Conservation (phyloP, 2,113 vertebrate species). For the Mesoclemmys tuberculata region DNA sequence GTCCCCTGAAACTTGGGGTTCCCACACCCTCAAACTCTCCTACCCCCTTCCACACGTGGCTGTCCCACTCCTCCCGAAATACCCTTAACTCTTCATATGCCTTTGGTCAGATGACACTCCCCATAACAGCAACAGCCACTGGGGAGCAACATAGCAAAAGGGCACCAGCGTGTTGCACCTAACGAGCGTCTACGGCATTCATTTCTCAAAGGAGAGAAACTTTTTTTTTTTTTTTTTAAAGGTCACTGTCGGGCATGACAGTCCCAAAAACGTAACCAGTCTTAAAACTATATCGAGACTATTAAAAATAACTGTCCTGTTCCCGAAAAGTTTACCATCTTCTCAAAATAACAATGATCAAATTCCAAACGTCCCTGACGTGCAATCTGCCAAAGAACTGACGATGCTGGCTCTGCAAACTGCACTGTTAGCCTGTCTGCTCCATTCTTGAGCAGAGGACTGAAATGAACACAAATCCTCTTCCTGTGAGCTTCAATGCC, state of each 20-base stretch:
- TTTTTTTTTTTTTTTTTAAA: not conserved
- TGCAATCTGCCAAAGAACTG: slow-evolving; percentile 3
- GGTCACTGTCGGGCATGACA: slow-evolving; percentile 37
- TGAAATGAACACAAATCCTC: not conserved
- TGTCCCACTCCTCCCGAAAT: too few relatives aligned
- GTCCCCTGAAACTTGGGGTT: too few relatives aligned
- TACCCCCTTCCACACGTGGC: too few relatives aligned
- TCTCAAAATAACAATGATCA: slow-evolving; percentile 61
- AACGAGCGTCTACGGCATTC: not conserved
- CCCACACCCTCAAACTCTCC: too few relatives aligned
- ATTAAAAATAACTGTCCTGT: slow-evolving; percentile 69
- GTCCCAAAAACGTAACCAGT: slow-evolving; percentile 48
- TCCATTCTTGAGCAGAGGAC: not conserved
- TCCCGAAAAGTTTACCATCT: slow-evolving; percentile 62
- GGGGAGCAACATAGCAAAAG: too few relatives aligned
- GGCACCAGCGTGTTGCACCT: too few relatives aligned
- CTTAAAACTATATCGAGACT: slow-evolving; percentile 43
- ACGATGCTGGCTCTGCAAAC: slow-evolving; percentile 16
- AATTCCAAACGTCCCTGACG: slow-evolving; percentile 42
- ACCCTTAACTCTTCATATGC: too few relatives aligned
- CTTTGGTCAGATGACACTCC: too few relatives aligned
- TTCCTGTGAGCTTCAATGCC: not conserved
- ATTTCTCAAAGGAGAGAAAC: slow-evolving; percentile 19
- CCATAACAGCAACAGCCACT: too few relatives aligned
- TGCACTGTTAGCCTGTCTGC: not conserved